Evolutionary conservation across 1,140 invertebrate genomes (phyloP).

Genomic region (Zophobas morio): DNA sequence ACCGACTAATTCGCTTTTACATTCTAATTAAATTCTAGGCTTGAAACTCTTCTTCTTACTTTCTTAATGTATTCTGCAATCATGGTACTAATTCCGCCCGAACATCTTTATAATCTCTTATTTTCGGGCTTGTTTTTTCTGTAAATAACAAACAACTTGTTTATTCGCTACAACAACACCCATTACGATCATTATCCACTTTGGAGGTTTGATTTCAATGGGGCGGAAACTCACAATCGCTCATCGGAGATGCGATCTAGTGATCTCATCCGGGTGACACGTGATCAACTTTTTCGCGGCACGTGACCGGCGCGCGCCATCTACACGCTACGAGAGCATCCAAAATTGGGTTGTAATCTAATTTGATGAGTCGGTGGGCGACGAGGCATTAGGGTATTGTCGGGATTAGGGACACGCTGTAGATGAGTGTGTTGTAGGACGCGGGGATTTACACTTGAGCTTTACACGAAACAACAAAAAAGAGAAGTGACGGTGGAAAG

Average conservation of each 20-base stretch:
- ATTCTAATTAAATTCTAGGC: constrained; percentile 62
- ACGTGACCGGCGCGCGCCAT: constrained; percentile 18
- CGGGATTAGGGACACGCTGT: too few species aligned
- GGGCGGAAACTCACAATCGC: background rate
- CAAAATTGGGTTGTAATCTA: constrained; percentile 22
- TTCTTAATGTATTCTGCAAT: constrained; percentile 55
- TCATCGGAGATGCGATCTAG: constrained; percentile 8
- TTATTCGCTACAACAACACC: background rate
- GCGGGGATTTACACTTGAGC: too few species aligned
- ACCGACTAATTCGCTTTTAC: constrained; percentile 64
- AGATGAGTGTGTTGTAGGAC: too few species aligned
- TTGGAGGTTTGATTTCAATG: constrained; percentile 35
- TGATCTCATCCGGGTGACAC: constrained; percentile 22
- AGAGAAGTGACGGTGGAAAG: too few species aligned
- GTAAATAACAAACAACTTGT: background rate
- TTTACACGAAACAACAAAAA: too few species aligned
- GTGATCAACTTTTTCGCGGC: constrained; percentile 8
- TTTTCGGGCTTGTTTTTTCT: constrained; percentile 2
- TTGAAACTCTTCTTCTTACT: constrained; percentile 55
- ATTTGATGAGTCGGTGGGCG: constrained; percentile 20
- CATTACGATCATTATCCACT: constrained; percentile 38
- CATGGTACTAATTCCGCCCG: constrained; percentile 50
- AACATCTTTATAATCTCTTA: constrained; percentile 9
- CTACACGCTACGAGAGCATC: background rate
- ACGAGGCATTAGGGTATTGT: background rate